Evolutionary conservation across 1,140 invertebrate genomes (phyloP).

Genomic region (Arion vulgaris): DNA sequence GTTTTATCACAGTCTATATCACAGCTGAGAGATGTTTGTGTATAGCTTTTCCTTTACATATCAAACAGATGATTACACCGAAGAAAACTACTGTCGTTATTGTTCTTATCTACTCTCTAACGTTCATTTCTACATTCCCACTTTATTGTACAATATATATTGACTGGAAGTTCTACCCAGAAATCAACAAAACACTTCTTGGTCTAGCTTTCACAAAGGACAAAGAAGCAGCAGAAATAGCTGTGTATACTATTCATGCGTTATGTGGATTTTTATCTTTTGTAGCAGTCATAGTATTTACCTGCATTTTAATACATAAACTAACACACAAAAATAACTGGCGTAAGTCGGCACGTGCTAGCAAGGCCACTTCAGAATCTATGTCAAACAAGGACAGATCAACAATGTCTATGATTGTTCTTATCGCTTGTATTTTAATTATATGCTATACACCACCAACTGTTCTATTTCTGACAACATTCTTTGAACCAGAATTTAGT

Average conservation of each 20-base stretch:
- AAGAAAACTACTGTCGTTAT: not conserved
- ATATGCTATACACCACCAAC: not conserved
- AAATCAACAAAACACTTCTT: not conserved
- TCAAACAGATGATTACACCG: not conserved
- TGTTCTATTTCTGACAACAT: not conserved
- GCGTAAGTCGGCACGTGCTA: not conserved
- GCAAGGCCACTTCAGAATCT: not conserved
- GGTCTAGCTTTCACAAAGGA: not conserved
- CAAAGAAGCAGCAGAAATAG: not conserved
- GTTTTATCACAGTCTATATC: not conserved
- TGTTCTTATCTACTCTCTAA: not conserved
- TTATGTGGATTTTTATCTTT: not conserved
- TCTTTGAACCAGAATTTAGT: not conserved
- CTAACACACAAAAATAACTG: not conserved
- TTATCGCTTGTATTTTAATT: conserved; percentile 17
- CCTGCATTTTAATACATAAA: not conserved
- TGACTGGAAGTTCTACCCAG: conserved; percentile 10
- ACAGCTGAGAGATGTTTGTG: not conserved
- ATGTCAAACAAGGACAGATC: not conserved
- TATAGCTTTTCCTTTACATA: not conserved
- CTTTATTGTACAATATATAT: not conserved
- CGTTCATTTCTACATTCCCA: not conserved
- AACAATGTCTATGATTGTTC: not conserved
- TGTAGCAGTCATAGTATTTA: not conserved
- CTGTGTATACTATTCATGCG: not conserved